phyloP scores from a whole-genome alignment of 1,140 invertebrate genomes.

The Globodera ellingtonae region DNA sequence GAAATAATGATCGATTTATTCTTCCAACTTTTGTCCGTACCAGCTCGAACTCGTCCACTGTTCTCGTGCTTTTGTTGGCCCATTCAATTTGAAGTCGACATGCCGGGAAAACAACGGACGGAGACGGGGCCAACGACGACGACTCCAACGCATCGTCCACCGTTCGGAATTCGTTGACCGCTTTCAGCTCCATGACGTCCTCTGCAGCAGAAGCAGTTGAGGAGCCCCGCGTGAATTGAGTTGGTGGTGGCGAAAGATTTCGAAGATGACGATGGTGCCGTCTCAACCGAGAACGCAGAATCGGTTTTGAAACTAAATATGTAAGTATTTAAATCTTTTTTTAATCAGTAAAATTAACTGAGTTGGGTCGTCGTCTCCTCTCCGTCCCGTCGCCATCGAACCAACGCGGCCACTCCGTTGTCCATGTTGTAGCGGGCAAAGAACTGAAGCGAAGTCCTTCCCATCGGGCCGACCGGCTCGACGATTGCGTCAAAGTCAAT shows the following conservation, averaged over 20 bases:
- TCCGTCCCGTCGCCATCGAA: slow-evolving; percentile 29
- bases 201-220: not conserved
- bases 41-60: slow-evolving; percentile 31
- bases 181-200: not conserved
- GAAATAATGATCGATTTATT: not conserved
- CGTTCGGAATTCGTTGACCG: slow-evolving; percentile 1
- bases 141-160: not conserved
- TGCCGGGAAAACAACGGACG: slow-evolving; percentile 22
- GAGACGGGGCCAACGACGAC: not conserved
- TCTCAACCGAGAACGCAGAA: slow-evolving; percentile 17
- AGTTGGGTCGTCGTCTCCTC: slow-evolving; percentile 8
- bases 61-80: slow-evolving; percentile 31
- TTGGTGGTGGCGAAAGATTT: not conserved
- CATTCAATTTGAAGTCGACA: slow-evolving; percentile 41
- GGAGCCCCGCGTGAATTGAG: not conserved
- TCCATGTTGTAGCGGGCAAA: slow-evolving; percentile 48
- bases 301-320: slow-evolving; percentile 80
- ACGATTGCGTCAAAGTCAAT: slow-evolving; percentile 34
- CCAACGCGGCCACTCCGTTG: slow-evolving; percentile 47
- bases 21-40: not conserved
- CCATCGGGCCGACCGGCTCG: not conserved
- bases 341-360: not conserved
- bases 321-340: slow-evolving; percentile 2
- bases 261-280: slow-evolving; percentile 23
- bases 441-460: slow-evolving; percentile 22